phyloP scores from a whole-genome alignment of 2,888 invertebrate genomes.

The Rugalucina vietnamica region DNA sequence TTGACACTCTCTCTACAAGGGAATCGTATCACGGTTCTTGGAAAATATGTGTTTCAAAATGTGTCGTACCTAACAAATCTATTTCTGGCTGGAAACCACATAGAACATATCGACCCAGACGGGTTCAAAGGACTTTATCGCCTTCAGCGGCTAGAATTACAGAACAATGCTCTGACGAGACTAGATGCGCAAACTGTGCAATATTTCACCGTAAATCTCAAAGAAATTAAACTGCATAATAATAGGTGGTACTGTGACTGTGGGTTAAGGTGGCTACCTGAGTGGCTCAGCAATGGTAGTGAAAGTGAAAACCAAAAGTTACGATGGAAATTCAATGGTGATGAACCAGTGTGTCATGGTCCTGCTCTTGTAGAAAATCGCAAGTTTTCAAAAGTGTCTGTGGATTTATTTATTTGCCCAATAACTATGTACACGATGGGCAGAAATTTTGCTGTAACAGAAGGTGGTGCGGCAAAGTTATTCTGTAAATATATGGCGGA shows the following conservation, averaged over 20 bases:
- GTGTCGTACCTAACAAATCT: conserved; percentile 68
- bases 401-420: conserved; percentile 73
- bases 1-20: conserved; percentile 69
- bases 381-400: conserved; percentile 66
- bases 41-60: conserved; percentile 61
- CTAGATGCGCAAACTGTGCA: conserved; percentile 68
- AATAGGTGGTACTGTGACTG: conserved; percentile 81
- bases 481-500: conserved; percentile 75
- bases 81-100: conserved; percentile 75
- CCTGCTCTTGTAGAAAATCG: conserved; percentile 68
- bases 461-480: conserved; percentile 65
- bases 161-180: conserved; percentile 73
- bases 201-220: conserved; percentile 66
- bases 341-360: conserved; percentile 71
- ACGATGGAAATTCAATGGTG: conserved; percentile 68
- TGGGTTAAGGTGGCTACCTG: conserved; percentile 73
- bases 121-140: conserved; percentile 69
- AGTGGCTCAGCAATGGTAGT: conserved; percentile 70
- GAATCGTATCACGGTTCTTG: conserved; percentile 68
- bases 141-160: conserved; percentile 71
- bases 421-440: conserved; percentile 75
- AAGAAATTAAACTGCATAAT: conserved; percentile 71
- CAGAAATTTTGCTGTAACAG: conserved; percentile 57
- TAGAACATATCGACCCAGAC: conserved; percentile 66
- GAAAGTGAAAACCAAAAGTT: conserved; percentile 51